These are phyloP conservation scores for Trematomus loennbergii DNA, from an alignment of 2,113 vertebrate genomes.

Conservation along the genomic window DNA sequence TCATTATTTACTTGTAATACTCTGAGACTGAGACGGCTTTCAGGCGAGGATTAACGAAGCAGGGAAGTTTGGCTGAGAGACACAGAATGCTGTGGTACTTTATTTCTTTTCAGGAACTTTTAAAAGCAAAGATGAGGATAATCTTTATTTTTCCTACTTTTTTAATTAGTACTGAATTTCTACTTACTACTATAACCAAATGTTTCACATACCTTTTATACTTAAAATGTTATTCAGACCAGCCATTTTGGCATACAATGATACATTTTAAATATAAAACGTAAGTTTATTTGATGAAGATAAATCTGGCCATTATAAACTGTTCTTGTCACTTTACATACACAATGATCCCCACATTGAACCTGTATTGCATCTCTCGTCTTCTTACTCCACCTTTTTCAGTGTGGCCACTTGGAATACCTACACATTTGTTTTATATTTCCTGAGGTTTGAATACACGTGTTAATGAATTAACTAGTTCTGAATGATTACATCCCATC, in stretches of 20 bases:
- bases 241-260: neutral
- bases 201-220: neutral
- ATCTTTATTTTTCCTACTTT: conserved; percentile 7
- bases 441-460: neutral
- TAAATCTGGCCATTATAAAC: neutral
- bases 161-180: neutral
- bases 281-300: no score
- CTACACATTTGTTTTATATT: neutral
- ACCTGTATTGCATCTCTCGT: neutral
- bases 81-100: conserved; percentile 17
- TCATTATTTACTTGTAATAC: conserved; percentile 62
- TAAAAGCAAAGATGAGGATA: conserved; percentile 21
- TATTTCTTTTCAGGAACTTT: conserved; percentile 30
- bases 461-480: neutral
- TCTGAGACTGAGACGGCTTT: conserved; percentile 48
- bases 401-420: neutral
- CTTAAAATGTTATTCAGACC: neutral
- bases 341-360: neutral
- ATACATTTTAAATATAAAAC: neutral
- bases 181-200: neutral
- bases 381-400: neutral
- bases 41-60: conserved; percentile 49
- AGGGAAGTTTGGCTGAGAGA: conserved; percentile 36
- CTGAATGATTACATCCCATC: neutral
- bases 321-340: neutral